These are phyloP conservation scores for Pachyramphus minor DNA, from an alignment of 2,113 vertebrate genomes.

Conservation along the genomic window DNA sequence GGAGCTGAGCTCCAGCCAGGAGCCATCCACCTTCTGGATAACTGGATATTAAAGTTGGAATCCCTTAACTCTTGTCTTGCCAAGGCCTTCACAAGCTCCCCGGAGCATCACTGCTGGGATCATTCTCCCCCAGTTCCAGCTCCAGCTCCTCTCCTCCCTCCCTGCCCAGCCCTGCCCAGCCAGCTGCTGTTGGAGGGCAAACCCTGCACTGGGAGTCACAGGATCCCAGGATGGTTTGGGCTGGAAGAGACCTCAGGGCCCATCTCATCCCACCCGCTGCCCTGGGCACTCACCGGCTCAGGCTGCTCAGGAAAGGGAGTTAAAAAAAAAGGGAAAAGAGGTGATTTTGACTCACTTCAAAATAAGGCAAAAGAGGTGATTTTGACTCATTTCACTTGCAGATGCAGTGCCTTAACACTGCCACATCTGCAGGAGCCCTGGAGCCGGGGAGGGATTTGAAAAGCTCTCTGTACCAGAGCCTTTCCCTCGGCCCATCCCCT, in stretches of 20 bases:
- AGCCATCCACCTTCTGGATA: not conserved
- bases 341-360: not conserved
- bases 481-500: not conserved
- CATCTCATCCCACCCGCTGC: not conserved
- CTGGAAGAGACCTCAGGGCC: not conserved
- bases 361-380: not conserved
- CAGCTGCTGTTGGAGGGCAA: not conserved
- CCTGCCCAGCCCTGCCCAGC: not conserved
- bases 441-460: not conserved
- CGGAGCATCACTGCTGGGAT: not conserved
- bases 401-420: not conserved
- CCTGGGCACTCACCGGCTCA: not conserved
- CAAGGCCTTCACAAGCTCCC: not conserved
- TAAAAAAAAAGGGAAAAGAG: not conserved
- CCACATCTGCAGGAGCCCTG: not conserved
- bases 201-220: not conserved
- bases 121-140: not conserved
- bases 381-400: not conserved
- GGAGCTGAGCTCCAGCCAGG: accelerated
- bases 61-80: not conserved
- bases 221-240: not conserved
- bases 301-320: not conserved
- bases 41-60: not conserved
- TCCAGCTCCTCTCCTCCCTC: not conserved
- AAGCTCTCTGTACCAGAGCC: not conserved